Evolutionary conservation across 2,888 invertebrate genomes (phyloP).

Genomic region (Drosophila antonietae): DNA sequence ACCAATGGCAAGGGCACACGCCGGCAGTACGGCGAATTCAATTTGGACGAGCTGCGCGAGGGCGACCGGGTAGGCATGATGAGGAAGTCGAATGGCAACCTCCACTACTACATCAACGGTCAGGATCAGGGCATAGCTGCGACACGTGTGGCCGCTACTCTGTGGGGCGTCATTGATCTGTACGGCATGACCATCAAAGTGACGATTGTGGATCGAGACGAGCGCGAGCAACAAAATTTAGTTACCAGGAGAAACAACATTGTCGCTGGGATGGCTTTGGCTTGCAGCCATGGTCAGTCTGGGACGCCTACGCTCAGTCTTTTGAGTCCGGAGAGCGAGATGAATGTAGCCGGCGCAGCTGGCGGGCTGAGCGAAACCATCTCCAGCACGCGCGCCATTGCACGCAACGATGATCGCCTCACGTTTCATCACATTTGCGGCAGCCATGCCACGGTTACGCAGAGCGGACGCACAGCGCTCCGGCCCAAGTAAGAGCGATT

Average conservation of each 20-base stretch:
- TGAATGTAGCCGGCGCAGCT: slow-evolving; percentile 78
- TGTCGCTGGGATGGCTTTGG: slow-evolving; percentile 70
- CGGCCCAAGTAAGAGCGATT: slow-evolving; percentile 91
- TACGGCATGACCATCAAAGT: slow-evolving; percentile 97
- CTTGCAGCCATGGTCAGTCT: slow-evolving; percentile 50
- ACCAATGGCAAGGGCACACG: slow-evolving; percentile 97
- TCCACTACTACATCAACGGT: slow-evolving; percentile 97
- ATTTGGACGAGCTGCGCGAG: slow-evolving; percentile 96
- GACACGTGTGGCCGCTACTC: slow-evolving; percentile 90
- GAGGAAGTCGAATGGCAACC: slow-evolving; percentile 92
- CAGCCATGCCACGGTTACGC: slow-evolving; percentile 95
- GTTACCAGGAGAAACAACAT: slow-evolving; percentile 89
- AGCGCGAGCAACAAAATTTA: slow-evolving; percentile 91
- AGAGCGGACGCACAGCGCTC: slow-evolving; percentile 95
- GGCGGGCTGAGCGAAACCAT: slow-evolving; percentile 71
- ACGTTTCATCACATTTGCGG: slow-evolving; percentile 97
- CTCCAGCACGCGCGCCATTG: slow-evolving; percentile 64
- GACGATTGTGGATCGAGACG: slow-evolving; percentile 93
- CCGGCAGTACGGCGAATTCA: slow-evolving; percentile 96
- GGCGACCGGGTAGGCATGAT: slow-evolving; percentile 97
- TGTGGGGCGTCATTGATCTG: slow-evolving; percentile 97
- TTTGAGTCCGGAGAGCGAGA: slow-evolving; percentile 83
- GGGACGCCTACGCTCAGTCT: slow-evolving; percentile 82
- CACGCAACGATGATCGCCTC: slow-evolving; percentile 88
- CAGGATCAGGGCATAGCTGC: slow-evolving; percentile 96